Evolutionary conservation across 2,113 vertebrate species (phyloP), one percentile per base, ranked within the genome.

Genomic region (Electrona antarctica): DNA sequence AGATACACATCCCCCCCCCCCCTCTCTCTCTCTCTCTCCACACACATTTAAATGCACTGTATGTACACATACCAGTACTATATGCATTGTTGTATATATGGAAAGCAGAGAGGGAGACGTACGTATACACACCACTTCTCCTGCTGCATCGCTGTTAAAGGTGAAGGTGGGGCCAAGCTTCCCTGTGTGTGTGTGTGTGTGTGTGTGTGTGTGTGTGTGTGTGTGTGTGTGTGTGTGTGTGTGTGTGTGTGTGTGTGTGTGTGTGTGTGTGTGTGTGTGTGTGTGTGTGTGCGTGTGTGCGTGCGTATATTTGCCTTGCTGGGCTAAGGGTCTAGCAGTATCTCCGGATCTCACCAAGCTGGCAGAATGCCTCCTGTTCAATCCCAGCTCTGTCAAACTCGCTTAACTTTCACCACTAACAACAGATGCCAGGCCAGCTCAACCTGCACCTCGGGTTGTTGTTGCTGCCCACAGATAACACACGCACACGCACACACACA

Each of bases 341-440:
- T 41, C 78, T 57, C 73, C 71, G 76, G 67, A 77, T 76, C 81
- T 87, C 74, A 85, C 73, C 78, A 77, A 74, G 71, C 74, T 89
- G 87, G 87, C 86, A 85, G 87, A 87, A 86, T 87, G 74, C 86
- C 90, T 90, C 87, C 85, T 90, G 85, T 91, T 91, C 85, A 87
- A 91, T 91, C 88, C 86, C 82, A 89, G 81, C 76, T 87, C 86
- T 91, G 89, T 91, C 90, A 91, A 90, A 91, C 85, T 88, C 87
- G 87, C 82, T 90, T 88, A 90, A 73, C 83, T 83, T 86, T 79
- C 79, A 87, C 87, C 73, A 82, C 86, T 88, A 87, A 87, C 87
- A 91, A 81, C 88, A 87, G 88, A 91, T 88, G 90, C 86, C 89
- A 86, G 78, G 82, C 79, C 73, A 77, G 76, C 81, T 80, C 77